Evolutionary conservation across 1,140 invertebrate species (phyloP).

Genomic region (Araneus ventricosus): DNA sequence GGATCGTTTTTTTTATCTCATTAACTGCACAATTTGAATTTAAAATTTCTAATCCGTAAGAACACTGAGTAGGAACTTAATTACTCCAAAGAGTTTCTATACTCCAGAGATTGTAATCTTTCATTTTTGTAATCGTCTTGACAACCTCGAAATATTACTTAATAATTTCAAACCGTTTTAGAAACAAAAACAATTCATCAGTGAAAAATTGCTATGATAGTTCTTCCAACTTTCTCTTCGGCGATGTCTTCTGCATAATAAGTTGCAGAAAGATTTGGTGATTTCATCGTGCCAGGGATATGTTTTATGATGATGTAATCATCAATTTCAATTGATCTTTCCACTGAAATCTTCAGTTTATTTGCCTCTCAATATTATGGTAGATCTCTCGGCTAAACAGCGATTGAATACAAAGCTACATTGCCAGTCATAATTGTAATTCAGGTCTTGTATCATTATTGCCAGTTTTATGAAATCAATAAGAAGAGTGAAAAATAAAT

Average conservation of each 20-base stretch:
- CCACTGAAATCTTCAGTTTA: background rate
- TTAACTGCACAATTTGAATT: background rate
- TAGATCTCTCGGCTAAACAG: background rate
- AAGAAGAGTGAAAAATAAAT: background rate
- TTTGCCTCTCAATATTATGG: background rate
- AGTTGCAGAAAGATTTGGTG: background rate
- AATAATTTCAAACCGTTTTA: constrained; percentile 2
- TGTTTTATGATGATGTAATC: constrained; percentile 4
- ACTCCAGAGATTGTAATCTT: background rate
- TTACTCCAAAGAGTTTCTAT: background rate
- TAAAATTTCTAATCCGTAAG: background rate
- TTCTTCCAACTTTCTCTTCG: background rate
- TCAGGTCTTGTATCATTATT: background rate
- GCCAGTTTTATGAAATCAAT: background rate
- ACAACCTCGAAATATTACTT: background rate
- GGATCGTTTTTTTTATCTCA: background rate
- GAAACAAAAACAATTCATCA: background rate
- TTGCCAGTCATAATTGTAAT: background rate
- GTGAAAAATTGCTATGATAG: background rate
- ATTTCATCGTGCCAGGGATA: background rate
- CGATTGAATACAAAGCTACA: background rate
- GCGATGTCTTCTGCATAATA: constrained; percentile 15
- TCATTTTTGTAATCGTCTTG: background rate
- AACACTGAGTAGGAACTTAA: background rate
- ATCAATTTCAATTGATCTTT: background rate